Evolutionary conservation across 2,888 invertebrate genomes (phyloP).

Genomic region (Cordilura impudica): DNA sequence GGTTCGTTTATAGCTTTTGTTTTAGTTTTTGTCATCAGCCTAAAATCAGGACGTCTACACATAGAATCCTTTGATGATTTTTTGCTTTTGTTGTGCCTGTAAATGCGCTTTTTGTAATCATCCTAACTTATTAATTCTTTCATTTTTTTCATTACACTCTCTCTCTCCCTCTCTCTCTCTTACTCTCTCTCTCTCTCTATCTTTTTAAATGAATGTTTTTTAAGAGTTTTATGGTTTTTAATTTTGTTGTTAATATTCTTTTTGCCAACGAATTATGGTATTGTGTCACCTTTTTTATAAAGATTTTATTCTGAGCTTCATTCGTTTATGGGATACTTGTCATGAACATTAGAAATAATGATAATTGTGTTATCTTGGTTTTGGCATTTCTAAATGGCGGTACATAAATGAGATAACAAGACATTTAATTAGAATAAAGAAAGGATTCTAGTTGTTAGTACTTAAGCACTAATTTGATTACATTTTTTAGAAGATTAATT

Average conservation of each 20-base stretch:
- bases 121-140: not conserved
- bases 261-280: slow-evolving; percentile 68
- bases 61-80: slow-evolving; percentile 56
- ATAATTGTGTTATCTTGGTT: slow-evolving; percentile 52
- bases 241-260: slow-evolving; percentile 55
- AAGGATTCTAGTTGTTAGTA: not conserved
- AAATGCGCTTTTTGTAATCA: slow-evolving; percentile 56
- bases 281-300: slow-evolving; percentile 66
- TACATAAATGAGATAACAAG: not conserved
- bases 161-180: slow-evolving; percentile 1
- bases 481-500: not conserved
- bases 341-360: slow-evolving; percentile 58
- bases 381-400: slow-evolving; percentile 26
- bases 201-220: too few species aligned
- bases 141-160: not conserved
- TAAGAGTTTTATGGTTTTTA: slow-evolving; percentile 63
- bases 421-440: slow-evolving; percentile 20
- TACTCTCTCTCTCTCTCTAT: too few species aligned
- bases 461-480: slow-evolving; percentile 19
- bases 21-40: slow-evolving; percentile 42
- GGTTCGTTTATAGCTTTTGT: not conserved
- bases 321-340: slow-evolving; percentile 46
- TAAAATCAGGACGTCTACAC: slow-evolving; percentile 55
- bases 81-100: slow-evolving; percentile 40
- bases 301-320: slow-evolving; percentile 18